Conservation (phyloP, 2,113 vertebrate species). For the Oxyura jamaicensis region DNA sequence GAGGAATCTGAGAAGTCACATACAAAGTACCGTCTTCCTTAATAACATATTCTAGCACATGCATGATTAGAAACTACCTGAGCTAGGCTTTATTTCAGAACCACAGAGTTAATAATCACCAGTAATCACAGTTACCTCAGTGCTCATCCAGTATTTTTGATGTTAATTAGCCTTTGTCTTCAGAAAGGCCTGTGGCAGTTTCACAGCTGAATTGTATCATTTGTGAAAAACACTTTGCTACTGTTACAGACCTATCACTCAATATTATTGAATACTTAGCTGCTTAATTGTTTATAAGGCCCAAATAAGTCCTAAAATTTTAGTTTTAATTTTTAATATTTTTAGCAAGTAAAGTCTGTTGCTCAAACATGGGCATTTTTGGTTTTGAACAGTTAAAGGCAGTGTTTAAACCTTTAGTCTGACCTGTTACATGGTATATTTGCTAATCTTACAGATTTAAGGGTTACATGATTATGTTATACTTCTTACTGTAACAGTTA, state of each 20-base stretch:
- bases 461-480: not conserved
- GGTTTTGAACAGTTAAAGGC: not conserved
- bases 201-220: not conserved
- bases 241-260: not conserved
- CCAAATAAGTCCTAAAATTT: not conserved
- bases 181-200: not conserved
- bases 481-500: not conserved
- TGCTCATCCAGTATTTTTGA: not conserved
- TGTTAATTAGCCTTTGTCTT: not conserved
- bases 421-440: not conserved
- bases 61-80: not conserved
- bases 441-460: not conserved
- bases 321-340: not conserved
- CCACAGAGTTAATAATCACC: not conserved
- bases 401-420: not conserved
- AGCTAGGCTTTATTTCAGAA: not conserved
- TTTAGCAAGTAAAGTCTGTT: not conserved
- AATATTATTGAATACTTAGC: not conserved
- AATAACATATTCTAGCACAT: not conserved
- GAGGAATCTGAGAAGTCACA: not conserved
- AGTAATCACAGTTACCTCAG: not conserved
- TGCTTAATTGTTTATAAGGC: not conserved
- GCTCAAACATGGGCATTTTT: not conserved
- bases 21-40: not conserved
- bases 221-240: not conserved